Percentiles rank a stretch among this genome's conserved stretches.
These are phyloP conservation scores for Eurosta solidaginis DNA, from an alignment of 1,140 invertebrate genomes.

Conservation along the genomic window DNA sequence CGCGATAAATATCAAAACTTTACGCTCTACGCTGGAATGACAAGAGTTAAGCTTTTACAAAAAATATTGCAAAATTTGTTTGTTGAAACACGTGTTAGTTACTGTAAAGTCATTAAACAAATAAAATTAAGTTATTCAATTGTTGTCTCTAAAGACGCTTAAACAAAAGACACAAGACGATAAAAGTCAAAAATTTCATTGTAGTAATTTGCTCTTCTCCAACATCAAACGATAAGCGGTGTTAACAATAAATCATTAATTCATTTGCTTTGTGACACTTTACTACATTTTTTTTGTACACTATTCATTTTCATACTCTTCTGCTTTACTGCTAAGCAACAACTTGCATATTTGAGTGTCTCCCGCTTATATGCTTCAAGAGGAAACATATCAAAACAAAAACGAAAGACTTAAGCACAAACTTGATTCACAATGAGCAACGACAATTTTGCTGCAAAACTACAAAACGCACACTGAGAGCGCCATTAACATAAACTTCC, in stretches of 20 bases:
- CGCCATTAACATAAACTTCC: neutral
- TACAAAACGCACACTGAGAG: neutral
- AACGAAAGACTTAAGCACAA: neutral
- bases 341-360: neutral
- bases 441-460: conserved; percentile 29
- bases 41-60: too few relatives aligned
- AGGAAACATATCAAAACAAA: neutral
- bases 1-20: too few relatives aligned
- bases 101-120: neutral
- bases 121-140: neutral
- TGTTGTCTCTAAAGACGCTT: neutral
- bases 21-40: too few relatives aligned
- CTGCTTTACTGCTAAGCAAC: neutral
- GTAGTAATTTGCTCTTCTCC: neutral
- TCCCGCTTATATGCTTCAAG: neutral
- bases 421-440: neutral
- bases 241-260: neutral
- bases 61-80: neutral
- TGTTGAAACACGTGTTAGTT: neutral
- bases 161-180: neutral
- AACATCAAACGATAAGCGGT: neutral
- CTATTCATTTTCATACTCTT: neutral
- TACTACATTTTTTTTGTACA: neutral
- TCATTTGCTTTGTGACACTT: neutral
- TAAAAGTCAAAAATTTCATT: neutral